Conservation (phyloP, 2,797 vertebrate species). For the Oryzias dopingdopingensis region DNA sequence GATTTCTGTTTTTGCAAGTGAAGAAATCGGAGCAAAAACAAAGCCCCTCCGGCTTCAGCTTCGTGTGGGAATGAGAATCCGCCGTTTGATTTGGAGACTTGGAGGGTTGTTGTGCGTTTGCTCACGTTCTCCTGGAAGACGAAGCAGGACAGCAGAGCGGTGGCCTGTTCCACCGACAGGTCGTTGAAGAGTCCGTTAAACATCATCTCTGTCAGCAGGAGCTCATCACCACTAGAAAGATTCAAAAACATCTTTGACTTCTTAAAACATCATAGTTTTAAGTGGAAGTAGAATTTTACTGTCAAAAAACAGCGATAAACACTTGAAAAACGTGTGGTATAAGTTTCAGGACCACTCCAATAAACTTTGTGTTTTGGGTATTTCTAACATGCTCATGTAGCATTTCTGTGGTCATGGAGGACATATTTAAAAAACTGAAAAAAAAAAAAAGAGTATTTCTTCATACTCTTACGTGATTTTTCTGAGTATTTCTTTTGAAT, state of each 20-base stretch:
- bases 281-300: too few relatives aligned
- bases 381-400: too few relatives aligned
- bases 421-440: too few relatives aligned
- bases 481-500: too few relatives aligned
- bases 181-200: conserved; percentile 99
- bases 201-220: conserved; percentile 96
- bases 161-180: conserved; percentile 90
- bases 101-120: conserved; percentile 12
- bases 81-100: conserved; percentile 16
- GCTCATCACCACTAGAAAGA: conserved; percentile 88
- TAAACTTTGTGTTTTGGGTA: too few relatives aligned
- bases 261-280: background rate
- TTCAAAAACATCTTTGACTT: conserved; percentile 4
- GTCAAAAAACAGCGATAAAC: too few relatives aligned
- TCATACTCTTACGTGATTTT: too few relatives aligned
- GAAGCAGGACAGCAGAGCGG: conserved; percentile 93
- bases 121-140: conserved; percentile 98
- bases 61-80: conserved; percentile 22
- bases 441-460: too few relatives aligned
- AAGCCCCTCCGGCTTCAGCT: background rate
- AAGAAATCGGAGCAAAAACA: conserved; percentile 14
- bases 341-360: too few relatives aligned
- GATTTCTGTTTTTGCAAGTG: conserved; percentile 42
- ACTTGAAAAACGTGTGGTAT: too few relatives aligned
- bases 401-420: too few relatives aligned